phyloP scores from a whole-genome alignment of 2,888 invertebrate species.

The Caenorhabditis sulstoni region DNA sequence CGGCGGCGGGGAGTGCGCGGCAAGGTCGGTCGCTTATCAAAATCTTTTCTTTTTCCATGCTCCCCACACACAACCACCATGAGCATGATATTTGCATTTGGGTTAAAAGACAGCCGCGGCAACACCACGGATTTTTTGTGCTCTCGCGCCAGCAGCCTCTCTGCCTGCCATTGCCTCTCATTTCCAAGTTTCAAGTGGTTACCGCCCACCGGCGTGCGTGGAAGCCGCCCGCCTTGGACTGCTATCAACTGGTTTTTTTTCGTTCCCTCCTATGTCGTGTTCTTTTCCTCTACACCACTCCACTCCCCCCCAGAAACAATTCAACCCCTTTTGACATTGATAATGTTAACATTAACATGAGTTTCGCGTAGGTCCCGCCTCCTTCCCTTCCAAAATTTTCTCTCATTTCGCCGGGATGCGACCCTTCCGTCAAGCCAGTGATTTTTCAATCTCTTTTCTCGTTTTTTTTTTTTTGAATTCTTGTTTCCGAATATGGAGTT shows the following conservation, averaged over 20 bases:
- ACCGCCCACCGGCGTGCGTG: slow-evolving; percentile 25
- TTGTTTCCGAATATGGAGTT: slow-evolving; percentile 44
- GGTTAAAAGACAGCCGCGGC: slow-evolving; percentile 50
- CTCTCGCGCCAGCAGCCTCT: slow-evolving; percentile 1
- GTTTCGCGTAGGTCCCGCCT: not conserved
- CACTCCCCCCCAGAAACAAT: not conserved
- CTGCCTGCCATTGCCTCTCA: slow-evolving; percentile 8
- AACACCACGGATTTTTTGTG: slow-evolving; percentile 1
- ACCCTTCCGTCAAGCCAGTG: not conserved
- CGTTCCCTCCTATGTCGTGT: slow-evolving; percentile 19
- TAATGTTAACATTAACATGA: slow-evolving; percentile 43
- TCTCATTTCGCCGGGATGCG: slow-evolving; percentile 12
- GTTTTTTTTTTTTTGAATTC: slow-evolving; percentile 7
- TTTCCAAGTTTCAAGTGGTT: slow-evolving; percentile 56
- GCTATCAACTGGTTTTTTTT: slow-evolving; percentile 43
- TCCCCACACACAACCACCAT: not conserved
- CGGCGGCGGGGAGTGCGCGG: not conserved
- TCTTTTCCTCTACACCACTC: slow-evolving; percentile 41
- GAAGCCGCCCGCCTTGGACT: slow-evolving; percentile 12
- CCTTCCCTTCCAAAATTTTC: slow-evolving; percentile 1
- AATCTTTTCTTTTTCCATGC: slow-evolving; percentile 32
- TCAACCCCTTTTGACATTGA: slow-evolving; percentile 41
- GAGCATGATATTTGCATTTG: slow-evolving; percentile 54
- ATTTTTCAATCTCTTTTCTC: not conserved
- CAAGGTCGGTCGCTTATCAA: slow-evolving; percentile 51